Evolutionary conservation across 2,888 invertebrate genomes (phyloP), one percentile per base, ranked within the genome.

Genomic region (Campoplex nolae): DNA sequence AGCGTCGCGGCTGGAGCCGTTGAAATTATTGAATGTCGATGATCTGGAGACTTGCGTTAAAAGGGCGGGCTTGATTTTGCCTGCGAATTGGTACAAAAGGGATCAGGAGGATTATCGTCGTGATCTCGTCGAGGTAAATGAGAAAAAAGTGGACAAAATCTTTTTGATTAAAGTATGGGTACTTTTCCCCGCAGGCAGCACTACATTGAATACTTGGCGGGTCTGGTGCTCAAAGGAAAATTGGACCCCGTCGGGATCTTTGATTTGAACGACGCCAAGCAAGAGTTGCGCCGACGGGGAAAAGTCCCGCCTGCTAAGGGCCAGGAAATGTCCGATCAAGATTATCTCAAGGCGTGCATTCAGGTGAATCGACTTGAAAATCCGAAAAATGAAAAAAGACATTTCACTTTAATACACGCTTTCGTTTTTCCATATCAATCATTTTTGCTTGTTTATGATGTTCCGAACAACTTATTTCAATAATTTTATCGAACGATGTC

Each of bases 121-220:
- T 83, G 94, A 95, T 79, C 93, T 96, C 71, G 91, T 95, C 87
- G 94, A 96, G 95, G 96, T 96, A 95, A 94, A 89, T 87, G 38
- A 16, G 77, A 83, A 58, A 83, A 54, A 71, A 65, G 16, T 16
- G 82, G 71, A 83, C 73, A 65, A 68, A 23, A 76, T 70, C 88
- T 89, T 85, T 79, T 84, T 79, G 68, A 92, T 92, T 92, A 93
- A 93, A 92, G 90, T 90, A 87, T 92, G 92, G 93, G 93, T 91
- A 92, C 93, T 94, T 94, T 93, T 93, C 94, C 94, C 94, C 95
- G 93, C 96, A 99, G 99, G 96, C 95, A 96, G 94, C 99, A 99
- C 96, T 99, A 98, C 96, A 97, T 98, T 95, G 99, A 99, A 96
- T 98, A 99, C 96, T 96, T 99, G 96, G 98, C 98, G 94, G 97